phyloP scores from a whole-genome alignment of 2,113 vertebrate species.

The Peromyscus maniculatus region DNA sequence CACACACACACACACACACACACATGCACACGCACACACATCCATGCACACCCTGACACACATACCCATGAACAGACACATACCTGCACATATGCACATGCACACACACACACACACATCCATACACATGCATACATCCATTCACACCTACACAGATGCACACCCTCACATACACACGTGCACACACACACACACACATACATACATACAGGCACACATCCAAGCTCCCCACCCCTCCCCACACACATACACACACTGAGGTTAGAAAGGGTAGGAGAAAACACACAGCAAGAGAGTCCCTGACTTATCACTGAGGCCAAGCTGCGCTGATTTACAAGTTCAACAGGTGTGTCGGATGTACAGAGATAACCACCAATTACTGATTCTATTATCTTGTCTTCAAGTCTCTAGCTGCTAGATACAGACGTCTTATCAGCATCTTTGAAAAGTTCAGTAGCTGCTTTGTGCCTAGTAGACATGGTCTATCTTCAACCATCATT shows the following conservation, averaged over 20 bases:
- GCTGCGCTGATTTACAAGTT: background rate
- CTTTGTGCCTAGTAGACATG: background rate
- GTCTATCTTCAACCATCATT: background rate
- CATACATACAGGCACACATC: background rate
- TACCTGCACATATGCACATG: background rate
- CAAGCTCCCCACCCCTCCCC: background rate
- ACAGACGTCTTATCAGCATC: background rate
- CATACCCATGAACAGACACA: background rate
- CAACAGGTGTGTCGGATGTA: background rate
- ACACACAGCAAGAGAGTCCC: background rate
- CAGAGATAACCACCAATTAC: background rate
- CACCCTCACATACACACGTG: fast-evolving
- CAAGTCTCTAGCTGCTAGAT: background rate
- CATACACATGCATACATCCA: background rate
- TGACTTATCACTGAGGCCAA: background rate
- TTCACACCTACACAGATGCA: too few species aligned
- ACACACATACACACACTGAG: background rate
- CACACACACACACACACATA: background rate
- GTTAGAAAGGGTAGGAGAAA: background rate
- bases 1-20: too few species aligned
- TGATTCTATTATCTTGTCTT: background rate
- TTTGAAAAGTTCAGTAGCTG: background rate
- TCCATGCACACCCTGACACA: background rate
- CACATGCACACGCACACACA: background rate
- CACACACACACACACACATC: background rate